Evolutionary conservation across 2,888 invertebrate genomes (phyloP).

Genomic region (Dolichopus griseipennis): DNA sequence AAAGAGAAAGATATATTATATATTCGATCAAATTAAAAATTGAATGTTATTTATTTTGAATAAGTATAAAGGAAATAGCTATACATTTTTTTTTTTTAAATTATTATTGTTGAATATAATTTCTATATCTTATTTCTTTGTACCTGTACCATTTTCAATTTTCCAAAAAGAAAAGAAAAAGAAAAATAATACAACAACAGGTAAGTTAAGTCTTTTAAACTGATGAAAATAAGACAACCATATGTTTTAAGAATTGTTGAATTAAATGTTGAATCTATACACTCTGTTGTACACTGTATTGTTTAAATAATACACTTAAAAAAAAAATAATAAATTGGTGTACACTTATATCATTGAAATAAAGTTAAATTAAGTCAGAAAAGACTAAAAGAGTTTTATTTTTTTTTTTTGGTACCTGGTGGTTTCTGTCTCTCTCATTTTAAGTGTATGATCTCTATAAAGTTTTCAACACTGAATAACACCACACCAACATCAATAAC

Average conservation of each 20-base stretch:
- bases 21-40: no score
- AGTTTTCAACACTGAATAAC: not conserved
- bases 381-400: not conserved
- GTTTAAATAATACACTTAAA: not conserved
- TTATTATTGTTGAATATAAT: not conserved
- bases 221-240: conserved; percentile 2
- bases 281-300: not conserved
- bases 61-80: no score
- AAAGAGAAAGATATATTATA: no score
- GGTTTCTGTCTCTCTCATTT: not conserved
- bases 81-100: no score
- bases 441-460: not conserved
- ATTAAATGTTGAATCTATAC: not conserved
- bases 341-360: not conserved
- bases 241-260: not conserved
- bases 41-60: no score
- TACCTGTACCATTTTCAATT: conserved; percentile 4
- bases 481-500: no score
- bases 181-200: not conserved
- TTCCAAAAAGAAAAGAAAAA: no score
- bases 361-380: not conserved
- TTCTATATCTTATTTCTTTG: conserved; percentile 4
- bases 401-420: not conserved
- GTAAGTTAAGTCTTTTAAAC: not conserved
- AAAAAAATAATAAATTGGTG: not conserved